Base-by-base conservation (phyloP, 2,797 vertebrate species). In the Arrhamphus sclerolepis region DNA sequence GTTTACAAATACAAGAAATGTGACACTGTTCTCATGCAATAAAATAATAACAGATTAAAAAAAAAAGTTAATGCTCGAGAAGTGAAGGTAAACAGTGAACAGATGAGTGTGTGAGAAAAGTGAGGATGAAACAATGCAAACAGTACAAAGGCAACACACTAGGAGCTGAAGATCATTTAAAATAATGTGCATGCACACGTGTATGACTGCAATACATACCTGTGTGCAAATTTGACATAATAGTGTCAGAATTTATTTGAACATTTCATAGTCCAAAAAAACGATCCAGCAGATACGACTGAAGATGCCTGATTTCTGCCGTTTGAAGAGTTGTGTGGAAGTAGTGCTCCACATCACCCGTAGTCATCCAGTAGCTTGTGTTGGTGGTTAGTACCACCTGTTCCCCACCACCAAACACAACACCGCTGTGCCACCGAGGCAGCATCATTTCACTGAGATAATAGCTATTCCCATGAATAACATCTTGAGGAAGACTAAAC, bases 391-490 rank as follows among this genome's bases (percentile, higher is more conserved):
- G 44, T 17, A 29, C 9, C 18, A 31, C 1, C 26, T 28, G n/a
- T 62, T 46, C 34, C 39, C 20, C 20, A 9, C 39, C 49, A 10
- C 41, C 24, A 44, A 5, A 48, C 8, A 62, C 16, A 42, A 61
- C 8, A 24, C 20, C 21, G 22, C 31, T 56, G 49, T 49, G 52
- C 20, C 44, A 26, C 31, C 31, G 31, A 34, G 9, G 31, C 31
- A 10, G 31, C 31, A 3, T 34, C 31, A 34, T 10, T 34, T 34
- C 31, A 34, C 6, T 24, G 1, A 49, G 10, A 46, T 39, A 1
- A 5, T 19, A 24, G 17, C 9, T 31, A 56, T 47, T 18, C 21
- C 48, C 2, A n/a, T 53, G 5, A 44, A 17, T 34, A 18, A 9
- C 5, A 24, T 20, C 11, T 47, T 59, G n/a, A 14, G 2, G 34